Conservation (phyloP, 2,888 invertebrate species). For the Schrankia costaestrigalis region DNA sequence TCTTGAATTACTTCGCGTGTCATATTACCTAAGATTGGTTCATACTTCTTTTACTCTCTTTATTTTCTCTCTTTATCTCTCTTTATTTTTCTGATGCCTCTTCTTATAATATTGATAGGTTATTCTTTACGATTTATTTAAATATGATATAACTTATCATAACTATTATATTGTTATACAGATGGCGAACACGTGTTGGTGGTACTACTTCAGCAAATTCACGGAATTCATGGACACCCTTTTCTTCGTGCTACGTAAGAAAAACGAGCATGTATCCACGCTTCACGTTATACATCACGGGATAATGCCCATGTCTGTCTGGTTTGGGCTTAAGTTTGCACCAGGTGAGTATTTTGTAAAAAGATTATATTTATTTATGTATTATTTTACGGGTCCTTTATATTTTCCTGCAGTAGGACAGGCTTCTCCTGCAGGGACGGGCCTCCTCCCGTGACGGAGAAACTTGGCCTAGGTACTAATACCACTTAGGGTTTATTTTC, state of each 20-base stretch:
- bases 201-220: conserved; percentile 98
- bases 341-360: conserved; percentile 83
- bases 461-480: too few relatives aligned
- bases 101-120: too few relatives aligned
- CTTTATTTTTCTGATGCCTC: too few relatives aligned
- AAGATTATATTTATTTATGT: background rate
- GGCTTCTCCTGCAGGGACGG: too few relatives aligned
- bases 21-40: too few relatives aligned
- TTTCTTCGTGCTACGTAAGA: conserved; percentile 97
- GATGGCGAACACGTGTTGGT: conserved; percentile 97
- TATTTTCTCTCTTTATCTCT: too few relatives aligned
- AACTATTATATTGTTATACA: conserved; percentile 40
- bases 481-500: too few relatives aligned
- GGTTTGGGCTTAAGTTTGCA: conserved; percentile 97
- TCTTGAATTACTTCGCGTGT: too few relatives aligned
- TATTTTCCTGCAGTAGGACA: too few relatives aligned
- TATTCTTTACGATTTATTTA: background rate
- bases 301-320: conserved; percentile 97
- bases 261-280: conserved; percentile 95
- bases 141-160: background rate
- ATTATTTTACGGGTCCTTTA: too few relatives aligned
- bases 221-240: conserved; percentile 98
- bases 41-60: too few relatives aligned
- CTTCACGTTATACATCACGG: conserved; percentile 98
- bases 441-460: too few relatives aligned